Evolutionary conservation across 2,797 vertebrate genomes (phyloP).

Genomic region (Cuculus canorus): DNA sequence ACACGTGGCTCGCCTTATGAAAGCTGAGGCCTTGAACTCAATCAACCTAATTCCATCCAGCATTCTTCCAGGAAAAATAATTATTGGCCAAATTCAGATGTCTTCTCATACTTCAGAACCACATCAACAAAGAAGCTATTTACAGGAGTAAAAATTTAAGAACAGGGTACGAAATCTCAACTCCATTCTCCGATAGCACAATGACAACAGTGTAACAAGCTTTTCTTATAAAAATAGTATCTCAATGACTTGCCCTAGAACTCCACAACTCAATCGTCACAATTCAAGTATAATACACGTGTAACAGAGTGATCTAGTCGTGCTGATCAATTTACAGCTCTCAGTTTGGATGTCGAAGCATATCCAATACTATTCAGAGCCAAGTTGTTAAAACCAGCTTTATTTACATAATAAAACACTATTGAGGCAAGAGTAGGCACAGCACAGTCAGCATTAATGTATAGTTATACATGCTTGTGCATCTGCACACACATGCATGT

Average conservation of each 20-base stretch:
- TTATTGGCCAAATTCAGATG: not conserved
- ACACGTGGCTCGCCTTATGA: not conserved
- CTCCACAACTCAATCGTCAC: not conserved
- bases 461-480: too few relatives aligned
- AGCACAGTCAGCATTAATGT: not conserved
- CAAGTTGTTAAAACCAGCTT: not conserved
- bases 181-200: not conserved
- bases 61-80: not conserved
- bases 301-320: not conserved
- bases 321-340: not conserved
- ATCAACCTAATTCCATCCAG: not conserved
- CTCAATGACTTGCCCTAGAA: not conserved
- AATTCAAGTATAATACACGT: not conserved
- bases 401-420: not conserved
- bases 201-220: not conserved
- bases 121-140: not conserved
- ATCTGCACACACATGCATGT: fast-evolving
- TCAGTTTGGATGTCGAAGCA: not conserved
- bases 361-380: not conserved
- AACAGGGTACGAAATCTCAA: not conserved
- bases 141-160: not conserved
- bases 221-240: not conserved
- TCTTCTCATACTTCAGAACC: not conserved
- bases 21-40: not conserved
- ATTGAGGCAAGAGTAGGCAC: not conserved